phyloP scores from a whole-genome alignment of 2,888 invertebrate species.

The Cerastis rubricosa region DNA sequence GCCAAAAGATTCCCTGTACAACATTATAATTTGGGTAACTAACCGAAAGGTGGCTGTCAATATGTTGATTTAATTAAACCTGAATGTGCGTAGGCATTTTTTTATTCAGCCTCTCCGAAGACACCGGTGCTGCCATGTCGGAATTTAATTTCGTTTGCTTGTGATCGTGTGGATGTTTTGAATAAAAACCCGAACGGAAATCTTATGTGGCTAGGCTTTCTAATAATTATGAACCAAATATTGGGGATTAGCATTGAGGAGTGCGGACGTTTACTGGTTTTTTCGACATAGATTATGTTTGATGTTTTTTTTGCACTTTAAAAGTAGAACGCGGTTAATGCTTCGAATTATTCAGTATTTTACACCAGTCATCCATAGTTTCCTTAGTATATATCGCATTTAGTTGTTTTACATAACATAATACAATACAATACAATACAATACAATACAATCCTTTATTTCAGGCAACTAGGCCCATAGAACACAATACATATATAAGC shows the following conservation, averaged over 20 bases:
- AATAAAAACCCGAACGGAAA: conserved; percentile 72
- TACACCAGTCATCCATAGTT: background rate
- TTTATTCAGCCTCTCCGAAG: conserved; percentile 62
- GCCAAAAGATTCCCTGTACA: too few relatives aligned
- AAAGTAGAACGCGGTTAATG: background rate
- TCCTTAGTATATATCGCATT: background rate
- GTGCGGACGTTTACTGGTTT: background rate
- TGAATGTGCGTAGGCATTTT: conserved; percentile 68
- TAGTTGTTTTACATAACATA: too few relatives aligned
- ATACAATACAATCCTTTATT: too few relatives aligned
- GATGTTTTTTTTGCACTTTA: background rate
- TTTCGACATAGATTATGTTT: background rate
- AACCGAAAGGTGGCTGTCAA: conserved; percentile 63
- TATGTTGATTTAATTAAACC: conserved; percentile 70
- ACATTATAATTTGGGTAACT: conserved; percentile 37
- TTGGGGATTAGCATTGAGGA: conserved; percentile 27
- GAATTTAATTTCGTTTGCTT: conserved; percentile 77
- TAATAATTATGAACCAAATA: conserved; percentile 54
- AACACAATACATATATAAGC: too few relatives aligned
- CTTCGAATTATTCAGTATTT: background rate
- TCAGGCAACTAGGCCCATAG: too few relatives aligned
- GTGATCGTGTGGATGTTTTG: conserved; percentile 75
- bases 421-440: too few relatives aligned
- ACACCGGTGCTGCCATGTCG: conserved; percentile 58
- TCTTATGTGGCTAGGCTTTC: too few relatives aligned